Evolutionary conservation across 2,797 vertebrate species (phyloP), one percentile per base, ranked within the genome.

Genomic region (Molossus alvarezi): DNA sequence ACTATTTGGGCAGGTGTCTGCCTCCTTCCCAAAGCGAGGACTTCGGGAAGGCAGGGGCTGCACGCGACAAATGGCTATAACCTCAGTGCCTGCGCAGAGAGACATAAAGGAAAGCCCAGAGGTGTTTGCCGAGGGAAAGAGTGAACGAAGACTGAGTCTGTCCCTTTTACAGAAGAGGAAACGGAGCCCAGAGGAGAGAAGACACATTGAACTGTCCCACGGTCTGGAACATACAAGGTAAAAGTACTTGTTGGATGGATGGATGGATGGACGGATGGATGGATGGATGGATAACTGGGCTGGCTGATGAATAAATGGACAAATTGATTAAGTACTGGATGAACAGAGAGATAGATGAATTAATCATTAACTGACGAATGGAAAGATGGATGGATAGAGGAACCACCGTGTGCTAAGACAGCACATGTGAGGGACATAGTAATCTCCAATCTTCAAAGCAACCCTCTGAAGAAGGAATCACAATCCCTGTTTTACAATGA

Each of bases 381-480:
- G 37, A 11, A 8, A 18, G 53, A 9, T 21, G 2, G 29, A 18
- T 55, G 41, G 41, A 81, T 3, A 29, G 67, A 58, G 27, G 1
- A 7, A 8, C n/a, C 75, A 29, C 55, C 48, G 14, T 23, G 9
- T 67, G 33, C 33, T 62, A 23, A 62, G 81, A 4, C 23, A 45
- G 5, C 3, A 45, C 65, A 57, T 1, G 15, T 58, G 64, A 10
- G 0, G 14, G 33, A 37, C n/a, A 71, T 76, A 89, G 45, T 13
- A 76, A 51, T 27, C 41, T 41, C 65, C 53, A 67, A 1, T 58
- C n/a, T 94, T 83, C 85, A 67, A 41, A 94, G 67, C 69, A 64
- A n/a, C 18, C 18, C 41, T 53, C 23, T 85, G 62, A 93, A 55
- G 72, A 88, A 88, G 41, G 83, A 95, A 33, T 51, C 48, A 27